Base-by-base conservation (phyloP, 2,797 vertebrate genomes). In the Acipenser ruthenus region DNA sequence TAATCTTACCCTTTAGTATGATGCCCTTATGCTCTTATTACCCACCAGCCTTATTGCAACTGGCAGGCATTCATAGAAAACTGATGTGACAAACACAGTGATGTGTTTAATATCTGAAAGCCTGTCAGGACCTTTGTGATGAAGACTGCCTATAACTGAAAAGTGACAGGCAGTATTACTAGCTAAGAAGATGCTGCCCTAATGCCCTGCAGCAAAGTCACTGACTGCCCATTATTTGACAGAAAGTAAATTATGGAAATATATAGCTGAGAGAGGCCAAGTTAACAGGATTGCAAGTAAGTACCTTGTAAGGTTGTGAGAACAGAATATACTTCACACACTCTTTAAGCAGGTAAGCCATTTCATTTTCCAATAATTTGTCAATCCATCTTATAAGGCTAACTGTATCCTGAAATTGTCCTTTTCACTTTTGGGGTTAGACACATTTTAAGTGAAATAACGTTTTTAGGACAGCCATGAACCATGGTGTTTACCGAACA, bases 191-290 rank as follows among this genome's bases (percentile, higher is more conserved):
- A 72, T 68, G 71, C 60, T 80, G 75, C 68, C 74, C 73, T 75
- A 11, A 49, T 74, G 77, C 71, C 73, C 77, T 68, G 65, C 55
- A 78, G 74, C 64, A 70, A 75, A 78, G 74, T 80, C 74, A 67
- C 52, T 74, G 67, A 71, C 77, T 80, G 71, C 73, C 75, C 75
- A 6, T 64, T 66, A 76, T 76, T 69, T 84, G 77, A 86, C 79
- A 84, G 74, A 72, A 37, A 78, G 77, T 72, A 66, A 75, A 81
- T 81, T 75, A 56, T 6, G 65, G 73, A 80, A 79, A 78, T 79
- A 72, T 52, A 64, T 71, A 37, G 37, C 37, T 37, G 37, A 37
- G 37, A 37, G 37, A 58, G 55, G 7, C 68, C 52, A 81, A 37
- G 68, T 63, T 64, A 73, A 74, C 66, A 78, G 58, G 62, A 61